These are phyloP conservation scores for Eristalis tenax DNA, from an alignment of 2,888 invertebrate genomes.

Conservation along the genomic window DNA sequence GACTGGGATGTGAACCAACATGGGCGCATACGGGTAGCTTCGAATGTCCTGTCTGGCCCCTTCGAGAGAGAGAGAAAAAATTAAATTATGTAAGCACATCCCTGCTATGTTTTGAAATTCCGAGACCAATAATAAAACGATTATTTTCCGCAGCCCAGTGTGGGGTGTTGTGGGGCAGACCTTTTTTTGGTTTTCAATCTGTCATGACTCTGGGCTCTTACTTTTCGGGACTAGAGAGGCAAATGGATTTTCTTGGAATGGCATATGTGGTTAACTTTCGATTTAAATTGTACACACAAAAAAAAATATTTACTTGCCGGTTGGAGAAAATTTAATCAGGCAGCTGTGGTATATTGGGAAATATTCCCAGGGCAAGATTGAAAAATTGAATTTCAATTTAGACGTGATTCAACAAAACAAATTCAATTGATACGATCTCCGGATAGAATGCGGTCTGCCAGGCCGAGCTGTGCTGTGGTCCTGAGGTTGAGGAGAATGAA, in stretches of 20 bases:
- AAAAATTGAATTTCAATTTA: constrained; percentile 62
- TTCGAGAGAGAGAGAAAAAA: constrained; percentile 28
- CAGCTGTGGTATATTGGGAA: constrained; percentile 5
- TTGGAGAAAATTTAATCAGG: constrained; percentile 25
- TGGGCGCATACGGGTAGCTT: constrained; percentile 26
- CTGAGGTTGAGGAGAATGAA: not conserved
- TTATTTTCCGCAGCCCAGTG: constrained; percentile 38
- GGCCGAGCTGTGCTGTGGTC: not conserved
- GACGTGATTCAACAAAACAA: constrained; percentile 57
- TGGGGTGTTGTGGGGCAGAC: constrained; percentile 3
- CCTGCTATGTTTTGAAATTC: constrained; percentile 32
- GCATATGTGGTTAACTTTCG: constrained; percentile 65
- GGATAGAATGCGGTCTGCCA: constrained; percentile 29
- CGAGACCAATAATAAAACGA: constrained; percentile 70
- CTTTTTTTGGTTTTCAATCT: constrained; percentile 41
- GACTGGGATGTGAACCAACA: not conserved
- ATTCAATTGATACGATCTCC: constrained; percentile 52
- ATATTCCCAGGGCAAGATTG: constrained; percentile 30
- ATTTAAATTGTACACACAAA: constrained; percentile 51
- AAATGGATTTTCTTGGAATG: constrained; percentile 20
- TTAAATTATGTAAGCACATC: constrained; percentile 35
- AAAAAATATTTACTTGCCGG: constrained; percentile 42
- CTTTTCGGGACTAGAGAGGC: constrained; percentile 1
- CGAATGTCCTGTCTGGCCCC: constrained; percentile 36
- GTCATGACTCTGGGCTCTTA: constrained; percentile 36